phyloP scores from a whole-genome alignment of 2,888 invertebrate genomes.

The Trachelus iudaicus region DNA sequence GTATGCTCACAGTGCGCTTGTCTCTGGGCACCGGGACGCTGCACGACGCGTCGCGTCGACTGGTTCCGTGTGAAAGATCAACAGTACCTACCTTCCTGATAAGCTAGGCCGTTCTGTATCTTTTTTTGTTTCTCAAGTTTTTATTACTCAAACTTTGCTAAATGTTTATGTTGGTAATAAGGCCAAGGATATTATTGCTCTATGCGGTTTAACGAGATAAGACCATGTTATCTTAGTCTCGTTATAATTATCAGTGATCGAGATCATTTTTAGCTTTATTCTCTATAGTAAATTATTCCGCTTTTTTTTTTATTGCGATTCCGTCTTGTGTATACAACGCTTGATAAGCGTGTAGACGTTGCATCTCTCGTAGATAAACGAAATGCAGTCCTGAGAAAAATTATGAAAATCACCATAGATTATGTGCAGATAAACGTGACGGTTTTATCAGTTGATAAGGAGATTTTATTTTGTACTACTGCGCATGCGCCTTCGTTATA shows the following conservation, averaged over 20 bases:
- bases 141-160: background rate
- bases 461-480: background rate
- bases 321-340: background rate
- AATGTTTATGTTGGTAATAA: background rate
- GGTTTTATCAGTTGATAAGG: too few relatives aligned
- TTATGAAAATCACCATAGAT: background rate
- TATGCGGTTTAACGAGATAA: background rate
- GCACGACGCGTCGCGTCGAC: background rate
- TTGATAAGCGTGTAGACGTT: background rate
- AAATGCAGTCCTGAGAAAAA: background rate
- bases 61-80: conserved; percentile 28
- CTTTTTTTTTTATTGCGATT: background rate
- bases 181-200: background rate
- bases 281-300: background rate
- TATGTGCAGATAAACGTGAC: background rate
- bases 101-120: conserved; percentile 12
- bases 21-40: background rate
- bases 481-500: background rate
- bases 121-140: background rate
- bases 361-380: background rate
- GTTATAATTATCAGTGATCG: background rate
- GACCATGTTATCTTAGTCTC: too few relatives aligned
- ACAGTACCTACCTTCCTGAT: conserved; percentile 26
- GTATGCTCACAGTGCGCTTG: background rate
- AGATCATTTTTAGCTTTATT: background rate